Evolutionary conservation across 2,797 vertebrate species (phyloP), one percentile per base, ranked within the genome.

Genomic region (Coregonus ussuriensis): DNA sequence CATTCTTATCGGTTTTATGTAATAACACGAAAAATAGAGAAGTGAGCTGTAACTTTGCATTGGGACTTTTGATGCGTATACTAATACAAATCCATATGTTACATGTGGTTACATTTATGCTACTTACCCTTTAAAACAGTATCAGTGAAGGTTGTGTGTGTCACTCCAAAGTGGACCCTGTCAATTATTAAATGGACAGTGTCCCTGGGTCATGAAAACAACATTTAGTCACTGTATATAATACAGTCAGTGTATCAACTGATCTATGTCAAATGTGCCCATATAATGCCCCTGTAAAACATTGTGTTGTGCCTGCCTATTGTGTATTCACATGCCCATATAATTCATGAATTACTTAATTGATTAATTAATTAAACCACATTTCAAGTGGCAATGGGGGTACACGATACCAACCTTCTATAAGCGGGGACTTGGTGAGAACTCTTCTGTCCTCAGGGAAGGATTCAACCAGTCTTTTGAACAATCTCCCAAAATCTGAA

Each of bases 371-470:
- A 73, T 3, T 68, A 16, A 37, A 33, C 33, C 33, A 3, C 33
- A 25, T 29, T 31, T 9, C 29, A 25, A 31, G 63, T 29, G 11
- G 21, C 13, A 25, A 31, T 65, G 21, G 2, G 33, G 35, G 52
- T 47, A 72, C 31, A 69, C 71, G 56, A 73, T 15, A 92, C 93
- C 41, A 4, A 98, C 98, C 97, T 97, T 98, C 94, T 70, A 96
- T 93, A 72, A 98, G 87, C 0, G 96, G 95, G 18, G 89, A 95
- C 86, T 94, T 94, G 69, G 95, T 93, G 54, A 98, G 94, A 83
- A 96, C 93, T 1, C 94, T 89, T 33, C 95, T 92, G 90, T 98
- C 97, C 86, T 98, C 97, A 0, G 97, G 97, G 74, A 98, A 99
- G 73, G 95, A 96, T 83, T 98, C 96, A 25, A 94, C 84, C 33